Conservation (phyloP, 1,140 invertebrate species). For the Phocides pigmalion region DNA sequence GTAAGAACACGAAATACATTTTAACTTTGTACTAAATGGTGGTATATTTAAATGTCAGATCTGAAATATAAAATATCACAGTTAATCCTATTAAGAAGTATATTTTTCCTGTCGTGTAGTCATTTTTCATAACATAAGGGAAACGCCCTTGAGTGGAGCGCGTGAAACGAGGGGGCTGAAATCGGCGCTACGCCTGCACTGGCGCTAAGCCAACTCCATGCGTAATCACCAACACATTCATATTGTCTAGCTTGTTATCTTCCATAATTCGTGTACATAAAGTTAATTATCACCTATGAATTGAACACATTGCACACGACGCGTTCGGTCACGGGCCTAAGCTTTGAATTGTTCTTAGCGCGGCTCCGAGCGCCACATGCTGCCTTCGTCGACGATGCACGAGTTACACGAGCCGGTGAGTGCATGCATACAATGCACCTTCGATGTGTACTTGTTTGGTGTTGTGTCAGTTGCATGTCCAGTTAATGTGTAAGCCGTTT, state of each 20-base stretch:
- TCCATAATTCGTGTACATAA: slow-evolving; percentile 24
- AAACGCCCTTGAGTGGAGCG: slow-evolving; percentile 13
- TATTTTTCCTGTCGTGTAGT: background rate
- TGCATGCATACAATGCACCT: slow-evolving; percentile 47
- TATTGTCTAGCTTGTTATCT: slow-evolving; percentile 29
- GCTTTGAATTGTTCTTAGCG: slow-evolving; percentile 67
- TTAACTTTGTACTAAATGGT: no score
- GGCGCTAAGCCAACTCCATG: slow-evolving; percentile 19
- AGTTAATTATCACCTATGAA: slow-evolving; percentile 5
- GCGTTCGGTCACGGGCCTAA: slow-evolving; percentile 37
- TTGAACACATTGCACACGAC: slow-evolving; percentile 27
- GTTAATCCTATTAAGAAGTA: background rate
- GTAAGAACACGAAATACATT: no score
- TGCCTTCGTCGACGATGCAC: slow-evolving; percentile 82
- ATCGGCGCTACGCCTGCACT: slow-evolving; percentile 22
- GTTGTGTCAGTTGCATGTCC: slow-evolving; percentile 45
- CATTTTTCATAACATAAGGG: slow-evolving; percentile 16
- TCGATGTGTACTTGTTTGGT: slow-evolving; percentile 39
- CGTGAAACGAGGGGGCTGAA: slow-evolving; percentile 5
- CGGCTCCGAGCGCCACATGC: slow-evolving; percentile 75
- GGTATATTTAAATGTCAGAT: no score
- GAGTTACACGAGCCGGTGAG: slow-evolving; percentile 82
- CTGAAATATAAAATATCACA: no score
- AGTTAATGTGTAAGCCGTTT: slow-evolving; percentile 28
- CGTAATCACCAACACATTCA: slow-evolving; percentile 23